Base-by-base conservation (phyloP, 2,888 invertebrate species). In the Sycophila texana region DNA sequence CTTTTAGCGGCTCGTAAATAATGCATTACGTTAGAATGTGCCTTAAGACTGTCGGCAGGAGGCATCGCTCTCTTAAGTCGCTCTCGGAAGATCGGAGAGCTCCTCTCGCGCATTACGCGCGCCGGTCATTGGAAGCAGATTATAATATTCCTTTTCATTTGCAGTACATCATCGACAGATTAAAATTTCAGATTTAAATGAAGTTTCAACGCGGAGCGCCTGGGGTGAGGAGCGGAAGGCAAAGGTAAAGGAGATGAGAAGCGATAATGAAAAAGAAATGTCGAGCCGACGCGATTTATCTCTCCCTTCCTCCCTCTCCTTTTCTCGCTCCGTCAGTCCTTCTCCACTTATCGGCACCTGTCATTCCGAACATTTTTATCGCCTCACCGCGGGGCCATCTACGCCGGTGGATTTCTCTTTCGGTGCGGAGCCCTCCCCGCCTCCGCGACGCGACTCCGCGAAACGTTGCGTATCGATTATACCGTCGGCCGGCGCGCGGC, bases 381-480 rank as follows among this genome's bases (percentile, higher is more conserved):
- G 18, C n/a, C 51, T 60, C 55, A 1, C 18, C 20, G 12, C 20
- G 12, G 57, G 18, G 13, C 57, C 12, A 20, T 18, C 20, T 20
- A 2, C 57, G 18, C 13, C 18, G 18, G 12, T 18, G 20, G 20
- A 20, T 57, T 57, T 57, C 57, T 57, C 57, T 57, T 57, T 57
- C 57, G 57, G 57, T 57, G 18, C 20, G 18, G 57, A 57, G n/a
- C 12, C 57, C 20, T 57, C 5, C 39, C 30, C 14, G 30, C 47
- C 18, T 49, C n/a, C 12, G 10, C 67, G 14, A 1, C 60, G 22
- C 12, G 26, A 14, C 60, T 39, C 58, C 18, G 58, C 14, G 63
- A 63, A 53, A 26, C 55, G 65, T 73, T 73, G 73, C 73, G 73
- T 74, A 66, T 66, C 66, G 74, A 74, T 74, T 74, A 57, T 66